Conservation (phyloP, 1,140 invertebrate genomes). For the Drosophila nannoptera region DNA sequence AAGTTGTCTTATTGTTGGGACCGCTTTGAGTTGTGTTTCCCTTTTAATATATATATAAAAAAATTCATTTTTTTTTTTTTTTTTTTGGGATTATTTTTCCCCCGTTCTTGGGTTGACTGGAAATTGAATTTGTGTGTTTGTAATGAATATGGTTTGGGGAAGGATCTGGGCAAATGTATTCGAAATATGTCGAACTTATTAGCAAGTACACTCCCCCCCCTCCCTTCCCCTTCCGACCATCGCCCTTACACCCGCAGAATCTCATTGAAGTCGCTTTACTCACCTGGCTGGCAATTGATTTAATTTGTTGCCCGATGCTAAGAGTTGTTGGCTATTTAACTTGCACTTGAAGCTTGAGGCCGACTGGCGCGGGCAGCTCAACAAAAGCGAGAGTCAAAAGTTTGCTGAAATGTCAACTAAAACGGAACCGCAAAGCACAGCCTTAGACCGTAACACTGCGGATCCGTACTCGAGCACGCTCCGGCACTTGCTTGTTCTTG, state of each 20-base stretch:
- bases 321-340: constrained; percentile 53
- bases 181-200: constrained; percentile 63
- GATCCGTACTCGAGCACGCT: constrained; percentile 63
- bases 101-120: constrained; percentile 49
- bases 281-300: constrained; percentile 52
- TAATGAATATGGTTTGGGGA: constrained; percentile 51
- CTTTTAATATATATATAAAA: background rate
- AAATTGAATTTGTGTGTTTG: constrained; percentile 66
- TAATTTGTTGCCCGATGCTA: constrained; percentile 54
- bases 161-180: constrained; percentile 8
- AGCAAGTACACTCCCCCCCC: constrained; percentile 33
- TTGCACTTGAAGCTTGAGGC: constrained; percentile 47
- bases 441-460: constrained; percentile 44
- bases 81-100: constrained; percentile 21
- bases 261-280: constrained; percentile 27
- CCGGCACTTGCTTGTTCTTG: constrained; percentile 58
- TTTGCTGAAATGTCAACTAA: constrained; percentile 42
- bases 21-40: constrained; percentile 20
- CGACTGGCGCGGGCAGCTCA: constrained; percentile 13
- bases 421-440: constrained; percentile 20
- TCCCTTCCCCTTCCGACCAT: too few species aligned
- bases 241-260: background rate
- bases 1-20: constrained; percentile 59
- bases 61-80: background rate
- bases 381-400: constrained; percentile 60